Base-by-base conservation (phyloP, 2,113 vertebrate genomes). In the Microcebus lehilahytsara region DNA sequence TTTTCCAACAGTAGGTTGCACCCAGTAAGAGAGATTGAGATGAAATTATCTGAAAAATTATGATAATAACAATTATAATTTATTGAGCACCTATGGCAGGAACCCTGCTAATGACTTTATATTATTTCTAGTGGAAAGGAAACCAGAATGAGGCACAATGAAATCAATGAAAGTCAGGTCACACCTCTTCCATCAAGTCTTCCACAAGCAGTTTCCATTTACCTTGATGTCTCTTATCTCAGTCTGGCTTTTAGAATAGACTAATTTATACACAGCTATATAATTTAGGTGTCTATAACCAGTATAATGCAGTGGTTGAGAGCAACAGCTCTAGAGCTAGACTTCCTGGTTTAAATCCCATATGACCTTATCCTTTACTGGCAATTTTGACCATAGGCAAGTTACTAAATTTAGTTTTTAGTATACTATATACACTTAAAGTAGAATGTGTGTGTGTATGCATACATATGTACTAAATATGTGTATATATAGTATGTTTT, bases 21-120 rank as follows among this genome's bases (percentile, higher is more conserved):
- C 49, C 5, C 58, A 51, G 25, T 79, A 80, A 23, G 23, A 30
- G 8, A 95, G 42, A 87, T 56, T 69, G 6, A 91, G 25, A 49
- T 77, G 16, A 88, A 95, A 91, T 40, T 77, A 87, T 84, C 81
- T 93, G 42, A 87, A 85, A 60, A 7, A 81, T 77, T 94, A 60
- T n/a, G 23, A 53, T 72, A 51, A 75, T 51, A 81, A 60, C 1
- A 51, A 60, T 22, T 30, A 84, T 51, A 66, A 58, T 49, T 91
- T 89, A 83, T 19, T 83, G 19, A 60, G 37, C 22, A 96, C 46
- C 25, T 67, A 79, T 51, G 17, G 30, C 20, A 93, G 14, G 37
- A 89, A 89, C 34, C 66, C 1, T 86, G 69, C 22, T 92, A 83
- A n/a, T 85, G 40, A 80, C 3, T 85, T 85, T 19, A 96, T 53